Evolutionary conservation across 1,140 invertebrate genomes (phyloP).

Genomic region (Caerostris extrusa): DNA sequence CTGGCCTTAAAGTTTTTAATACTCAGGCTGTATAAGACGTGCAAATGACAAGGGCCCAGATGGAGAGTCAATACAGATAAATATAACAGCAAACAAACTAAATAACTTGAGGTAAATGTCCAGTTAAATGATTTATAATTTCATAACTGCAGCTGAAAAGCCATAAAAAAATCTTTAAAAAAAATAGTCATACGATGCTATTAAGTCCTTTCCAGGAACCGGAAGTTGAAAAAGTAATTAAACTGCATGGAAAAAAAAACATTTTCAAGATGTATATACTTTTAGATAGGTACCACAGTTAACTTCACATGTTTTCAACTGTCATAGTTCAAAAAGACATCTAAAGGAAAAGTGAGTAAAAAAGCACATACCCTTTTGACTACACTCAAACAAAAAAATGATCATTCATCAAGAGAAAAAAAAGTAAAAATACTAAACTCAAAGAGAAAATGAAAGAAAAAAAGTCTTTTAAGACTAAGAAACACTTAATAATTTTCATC

Average conservation of each 20-base stretch:
- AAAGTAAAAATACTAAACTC: too few relatives aligned
- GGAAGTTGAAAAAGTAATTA: neutral
- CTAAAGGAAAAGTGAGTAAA: neutral
- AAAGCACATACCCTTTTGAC: neutral
- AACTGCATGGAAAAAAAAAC: neutral
- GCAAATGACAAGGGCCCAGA: too few relatives aligned
- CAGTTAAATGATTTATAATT: too few relatives aligned
- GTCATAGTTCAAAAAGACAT: neutral
- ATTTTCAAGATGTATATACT: neutral
- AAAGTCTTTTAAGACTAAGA: neutral
- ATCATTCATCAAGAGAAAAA: neutral
- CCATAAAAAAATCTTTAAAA: too few relatives aligned
- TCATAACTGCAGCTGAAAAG: too few relatives aligned
- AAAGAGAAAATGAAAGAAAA: neutral
- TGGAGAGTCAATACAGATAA: too few relatives aligned
- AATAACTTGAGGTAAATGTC: too few relatives aligned
- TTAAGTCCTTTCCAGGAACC: too few relatives aligned
- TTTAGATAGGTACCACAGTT: neutral
- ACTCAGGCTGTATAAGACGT: too few relatives aligned
- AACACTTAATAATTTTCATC: neutral
- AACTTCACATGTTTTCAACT: neutral
- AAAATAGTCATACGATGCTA: too few relatives aligned
- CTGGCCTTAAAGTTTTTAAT: too few relatives aligned
- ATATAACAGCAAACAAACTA: too few relatives aligned
- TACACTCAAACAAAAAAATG: neutral